Conservation (phyloP, 2,113 vertebrate species). For the Bagarius yarrelli region DNA sequence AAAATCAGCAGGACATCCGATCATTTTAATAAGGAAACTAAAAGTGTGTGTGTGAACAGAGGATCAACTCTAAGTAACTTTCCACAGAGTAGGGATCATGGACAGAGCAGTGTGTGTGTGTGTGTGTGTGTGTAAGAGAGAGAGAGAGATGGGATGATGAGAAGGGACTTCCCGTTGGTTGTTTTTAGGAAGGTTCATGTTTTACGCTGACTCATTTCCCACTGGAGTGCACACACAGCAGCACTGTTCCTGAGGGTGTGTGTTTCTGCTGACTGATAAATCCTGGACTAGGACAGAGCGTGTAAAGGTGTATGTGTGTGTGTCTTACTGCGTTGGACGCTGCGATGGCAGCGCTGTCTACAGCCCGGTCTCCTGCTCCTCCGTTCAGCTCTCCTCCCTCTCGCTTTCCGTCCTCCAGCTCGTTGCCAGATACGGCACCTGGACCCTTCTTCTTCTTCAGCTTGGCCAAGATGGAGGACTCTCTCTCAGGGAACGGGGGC, state of each 20-base stretch:
- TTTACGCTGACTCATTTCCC: constrained; percentile 40
- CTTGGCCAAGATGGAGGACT: constrained; percentile 89
- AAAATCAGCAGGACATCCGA: no score
- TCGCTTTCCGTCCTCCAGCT: constrained; percentile 83
- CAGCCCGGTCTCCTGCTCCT: constrained; percentile 72
- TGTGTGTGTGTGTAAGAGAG: neutral
- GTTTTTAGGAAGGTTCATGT: constrained; percentile 13
- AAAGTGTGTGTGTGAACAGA: neutral
- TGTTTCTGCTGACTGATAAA: neutral
- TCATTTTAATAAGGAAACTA: no score
- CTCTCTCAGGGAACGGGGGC: constrained; percentile 90
- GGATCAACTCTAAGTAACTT: neutral
- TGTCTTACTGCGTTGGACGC: constrained; percentile 81
- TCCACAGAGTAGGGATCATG: neutral
- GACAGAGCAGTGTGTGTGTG: neutral
- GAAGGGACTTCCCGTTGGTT: constrained; percentile 7
- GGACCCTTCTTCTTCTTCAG: constrained; percentile 93
- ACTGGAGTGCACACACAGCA: constrained; percentile 21
- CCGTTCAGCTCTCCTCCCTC: constrained; percentile 85
- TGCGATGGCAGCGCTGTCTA: constrained; percentile 66
- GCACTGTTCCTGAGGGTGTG: neutral
- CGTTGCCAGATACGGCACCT: constrained; percentile 74
- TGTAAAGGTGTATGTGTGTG: neutral
- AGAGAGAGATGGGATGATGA: neutral
- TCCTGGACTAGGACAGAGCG: neutral